Percentiles rank a stretch among this genome's conserved stretches.
Conservation (phyloP, 35 echinoderm and acorn worm genomes). For the Ptychodera flava region DNA sequence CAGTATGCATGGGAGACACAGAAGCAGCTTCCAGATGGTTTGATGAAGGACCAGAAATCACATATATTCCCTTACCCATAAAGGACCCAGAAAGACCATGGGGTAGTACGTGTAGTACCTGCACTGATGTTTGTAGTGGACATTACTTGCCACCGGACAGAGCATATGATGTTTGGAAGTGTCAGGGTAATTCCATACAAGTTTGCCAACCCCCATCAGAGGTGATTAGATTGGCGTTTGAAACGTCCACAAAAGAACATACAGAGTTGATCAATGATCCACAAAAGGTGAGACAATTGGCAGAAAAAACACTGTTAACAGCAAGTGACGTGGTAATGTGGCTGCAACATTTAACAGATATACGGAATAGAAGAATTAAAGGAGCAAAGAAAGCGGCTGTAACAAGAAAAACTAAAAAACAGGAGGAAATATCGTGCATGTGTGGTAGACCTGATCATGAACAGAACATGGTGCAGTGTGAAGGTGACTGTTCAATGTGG, state of each 20-base stretch:
- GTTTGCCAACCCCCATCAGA: background rate
- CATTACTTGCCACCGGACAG: background rate
- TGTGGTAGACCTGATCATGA: too few relatives aligned
- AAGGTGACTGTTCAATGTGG: background rate
- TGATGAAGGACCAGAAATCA: background rate
- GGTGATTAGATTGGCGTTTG: background rate
- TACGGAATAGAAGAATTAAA: constrained; percentile 16
- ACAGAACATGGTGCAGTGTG: too few relatives aligned
- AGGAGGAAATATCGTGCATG: too few relatives aligned
- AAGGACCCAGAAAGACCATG: background rate
- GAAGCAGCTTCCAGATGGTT: background rate
- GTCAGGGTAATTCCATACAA: too few relatives aligned
- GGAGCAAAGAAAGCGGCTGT: constrained; percentile 22
- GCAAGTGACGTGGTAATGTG: constrained; percentile 26
- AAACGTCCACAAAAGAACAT: background rate
- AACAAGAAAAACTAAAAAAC: background rate
- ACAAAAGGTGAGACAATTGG: too few relatives aligned
- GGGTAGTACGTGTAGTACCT: background rate
- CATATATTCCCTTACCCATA: constrained; percentile 4
- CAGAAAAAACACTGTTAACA: background rate
- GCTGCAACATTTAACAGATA: constrained; percentile 19
- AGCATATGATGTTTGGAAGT: constrained; percentile 6
- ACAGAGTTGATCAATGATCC: background rate
- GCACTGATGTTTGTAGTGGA: constrained; percentile 2
- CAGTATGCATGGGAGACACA: background rate